phyloP scores from a whole-genome alignment of 2,888 invertebrate genomes.

The Cosmorhoe ocellata region DNA sequence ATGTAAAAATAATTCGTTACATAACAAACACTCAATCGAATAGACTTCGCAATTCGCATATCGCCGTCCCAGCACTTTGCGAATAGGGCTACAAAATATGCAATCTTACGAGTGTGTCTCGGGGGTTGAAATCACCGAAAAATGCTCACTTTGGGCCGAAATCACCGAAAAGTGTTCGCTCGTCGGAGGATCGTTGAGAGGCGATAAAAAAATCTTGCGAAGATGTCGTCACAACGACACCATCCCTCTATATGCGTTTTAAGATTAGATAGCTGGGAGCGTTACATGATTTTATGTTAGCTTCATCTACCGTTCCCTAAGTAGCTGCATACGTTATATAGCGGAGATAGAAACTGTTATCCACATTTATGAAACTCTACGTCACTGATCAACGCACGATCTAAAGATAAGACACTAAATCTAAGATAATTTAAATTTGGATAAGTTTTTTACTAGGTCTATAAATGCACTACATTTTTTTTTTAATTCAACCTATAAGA shows the following conservation, averaged over 20 bases:
- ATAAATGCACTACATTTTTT: too few relatives aligned
- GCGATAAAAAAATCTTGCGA: conserved; percentile 48
- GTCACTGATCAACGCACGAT: too few relatives aligned
- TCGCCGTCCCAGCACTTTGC: conserved; percentile 15
- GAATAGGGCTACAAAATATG: conserved; percentile 26
- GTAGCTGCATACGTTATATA: not conserved
- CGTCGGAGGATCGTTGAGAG: conserved; percentile 27
- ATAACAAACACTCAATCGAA: conserved; percentile 17
- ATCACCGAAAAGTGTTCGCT: conserved; percentile 49
- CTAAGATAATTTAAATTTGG: too few relatives aligned
- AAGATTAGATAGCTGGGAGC: conserved; percentile 45
- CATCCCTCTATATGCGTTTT: conserved; percentile 41
- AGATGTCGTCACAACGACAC: conserved; percentile 39
- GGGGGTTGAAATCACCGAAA: conserved; percentile 16
- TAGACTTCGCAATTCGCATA: conserved; percentile 9
- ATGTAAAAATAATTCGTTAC: not conserved
- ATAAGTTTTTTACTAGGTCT: too few relatives aligned
- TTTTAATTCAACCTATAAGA: too few relatives aligned
- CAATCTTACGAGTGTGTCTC: conserved; percentile 29
- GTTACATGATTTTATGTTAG: conserved; percentile 16
- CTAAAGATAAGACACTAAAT: too few relatives aligned
- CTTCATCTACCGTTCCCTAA: not conserved
- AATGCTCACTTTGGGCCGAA: conserved; percentile 32
- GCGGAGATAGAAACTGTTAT: too few relatives aligned
- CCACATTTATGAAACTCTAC: too few relatives aligned